Percentiles rank a stretch among this genome's conserved stretches.
phyloP scores from a whole-genome alignment of 2,888 invertebrate species.

The Mycalesis mineus region DNA sequence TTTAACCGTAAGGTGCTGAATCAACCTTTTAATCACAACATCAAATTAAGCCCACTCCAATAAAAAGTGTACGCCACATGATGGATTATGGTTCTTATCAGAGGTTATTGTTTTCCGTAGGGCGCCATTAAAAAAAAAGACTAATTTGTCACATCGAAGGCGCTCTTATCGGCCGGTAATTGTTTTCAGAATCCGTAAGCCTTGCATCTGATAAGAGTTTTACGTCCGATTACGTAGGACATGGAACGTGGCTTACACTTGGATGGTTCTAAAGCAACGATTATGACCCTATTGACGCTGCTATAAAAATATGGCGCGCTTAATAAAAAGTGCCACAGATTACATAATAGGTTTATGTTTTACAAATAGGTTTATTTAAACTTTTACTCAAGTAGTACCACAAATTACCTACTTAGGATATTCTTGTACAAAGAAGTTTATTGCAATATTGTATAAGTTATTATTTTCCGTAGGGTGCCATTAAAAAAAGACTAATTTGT shows the following conservation, averaged over 20 bases:
- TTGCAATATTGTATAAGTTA: too few species aligned
- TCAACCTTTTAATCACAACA: constrained; percentile 12
- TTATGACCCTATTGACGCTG: too few species aligned
- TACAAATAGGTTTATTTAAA: too few species aligned
- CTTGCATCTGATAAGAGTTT: constrained; percentile 38
- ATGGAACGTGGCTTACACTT: background rate
- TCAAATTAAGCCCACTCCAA: constrained; percentile 19
- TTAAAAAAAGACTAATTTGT: constrained; percentile 49
- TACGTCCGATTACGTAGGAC: background rate
- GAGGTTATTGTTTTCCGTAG: constrained; percentile 55
- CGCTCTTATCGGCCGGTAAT: constrained; percentile 40
- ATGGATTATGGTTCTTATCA: constrained; percentile 45
- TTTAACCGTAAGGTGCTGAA: constrained; percentile 1
- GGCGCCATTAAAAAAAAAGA: constrained; percentile 41
- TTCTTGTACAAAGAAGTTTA: too few species aligned
- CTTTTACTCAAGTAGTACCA: too few species aligned
- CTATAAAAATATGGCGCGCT: too few species aligned
- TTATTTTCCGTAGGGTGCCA: constrained; percentile 53
- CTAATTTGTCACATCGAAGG: constrained; percentile 51
- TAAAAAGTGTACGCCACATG: constrained; percentile 24
- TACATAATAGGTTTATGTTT: too few species aligned
- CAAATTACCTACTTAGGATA: too few species aligned
- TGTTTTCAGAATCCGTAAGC: constrained; percentile 45
- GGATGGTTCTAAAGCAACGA: too few species aligned
- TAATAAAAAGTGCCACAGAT: too few species aligned